These are phyloP conservation scores for Pandemis corylana DNA, from an alignment of 2,888 invertebrate genomes.

Conservation along the genomic window DNA sequence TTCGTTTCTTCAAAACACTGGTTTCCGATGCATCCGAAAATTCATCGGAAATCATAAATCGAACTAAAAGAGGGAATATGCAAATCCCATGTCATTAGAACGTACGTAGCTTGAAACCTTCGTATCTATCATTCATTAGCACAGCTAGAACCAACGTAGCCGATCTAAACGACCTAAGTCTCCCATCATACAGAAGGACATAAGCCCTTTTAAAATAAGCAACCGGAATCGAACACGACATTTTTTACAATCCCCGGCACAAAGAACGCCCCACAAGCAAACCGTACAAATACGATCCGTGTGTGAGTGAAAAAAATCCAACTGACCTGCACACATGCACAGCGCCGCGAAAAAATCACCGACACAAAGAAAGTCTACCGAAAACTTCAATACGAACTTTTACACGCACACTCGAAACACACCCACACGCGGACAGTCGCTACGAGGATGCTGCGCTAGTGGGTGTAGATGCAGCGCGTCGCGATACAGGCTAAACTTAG, in stretches of 20 bases:
- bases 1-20: conserved; percentile 34
- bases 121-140: conserved; percentile 84
- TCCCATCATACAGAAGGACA: neutral
- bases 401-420: conserved; percentile 62
- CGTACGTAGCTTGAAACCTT: conserved; percentile 64
- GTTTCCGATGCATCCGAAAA: conserved; percentile 39
- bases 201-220: conserved; percentile 22
- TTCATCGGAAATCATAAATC: conserved; percentile 41
- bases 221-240: conserved; percentile 81
- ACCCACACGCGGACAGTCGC: conserved; percentile 53
- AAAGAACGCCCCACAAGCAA: conserved; percentile 75
- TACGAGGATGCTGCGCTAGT: conserved; percentile 67
- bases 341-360: conserved; percentile 78
- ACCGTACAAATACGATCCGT: conserved; percentile 56
- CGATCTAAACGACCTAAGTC: conserved; percentile 11
- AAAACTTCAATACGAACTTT: conserved; percentile 83
- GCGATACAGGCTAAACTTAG: conserved; percentile 78
- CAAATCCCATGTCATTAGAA: conserved; percentile 50
- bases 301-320: conserved; percentile 80
- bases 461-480: conserved; percentile 73
- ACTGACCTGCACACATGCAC: conserved; percentile 79
- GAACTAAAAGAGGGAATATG: conserved; percentile 51
- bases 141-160: conserved; percentile 58
- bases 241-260: conserved; percentile 84
- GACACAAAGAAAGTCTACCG: conserved; percentile 84